Evolutionary conservation across 2,888 invertebrate genomes (phyloP), one percentile per base, ranked within the genome.

Genomic region (Coenonympha arcania): DNA sequence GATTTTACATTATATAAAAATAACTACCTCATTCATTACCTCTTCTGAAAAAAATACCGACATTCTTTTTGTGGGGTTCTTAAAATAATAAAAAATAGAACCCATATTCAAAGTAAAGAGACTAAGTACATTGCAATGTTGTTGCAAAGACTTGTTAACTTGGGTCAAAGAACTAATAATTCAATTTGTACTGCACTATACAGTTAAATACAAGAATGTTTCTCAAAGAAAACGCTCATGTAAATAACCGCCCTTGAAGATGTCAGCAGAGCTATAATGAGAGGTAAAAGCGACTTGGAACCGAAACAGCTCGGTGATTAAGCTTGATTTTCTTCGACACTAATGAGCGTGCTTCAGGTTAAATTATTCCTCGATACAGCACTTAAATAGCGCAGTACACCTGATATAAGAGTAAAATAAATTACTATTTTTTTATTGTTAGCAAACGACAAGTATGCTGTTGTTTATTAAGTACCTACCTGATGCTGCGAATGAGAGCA

Each of bases 341-440:
- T 66, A 66, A 69, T 66, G 66, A 72, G 69, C 73, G 69, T 60
- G 66, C 66, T 69, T 63, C 63, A 65, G 68, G 68, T 72, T 74
- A 74, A 75, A 76, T 75, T 71, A 78, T 76, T 73, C 65, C 75
- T 76, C 70, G 71, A 65, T 67, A 60, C 63, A 68, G 68, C 24
- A 24, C 16, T n/a, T 33, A 28, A 41, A 34, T 24, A 40, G 18
- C 30, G 9, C 22, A 26, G 26, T 40, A 31, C 22, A 30, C 31
- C 11, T 5, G 30, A 31, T 26, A 9, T 42, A 31, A 16, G 30
- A 41, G n/a, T 8, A 19, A 42, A 19, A 28, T 41, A 30, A 30
- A 42, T 26, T 26, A 9, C 16, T 24, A 13, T 15, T 42, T 20
- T 42, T 28, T 8, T 15, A 3, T n/a, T n/a, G n/a, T n/a, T n/a